phyloP scores from a whole-genome alignment of 2,888 invertebrate genomes.

The Malthinus flaveolus region DNA sequence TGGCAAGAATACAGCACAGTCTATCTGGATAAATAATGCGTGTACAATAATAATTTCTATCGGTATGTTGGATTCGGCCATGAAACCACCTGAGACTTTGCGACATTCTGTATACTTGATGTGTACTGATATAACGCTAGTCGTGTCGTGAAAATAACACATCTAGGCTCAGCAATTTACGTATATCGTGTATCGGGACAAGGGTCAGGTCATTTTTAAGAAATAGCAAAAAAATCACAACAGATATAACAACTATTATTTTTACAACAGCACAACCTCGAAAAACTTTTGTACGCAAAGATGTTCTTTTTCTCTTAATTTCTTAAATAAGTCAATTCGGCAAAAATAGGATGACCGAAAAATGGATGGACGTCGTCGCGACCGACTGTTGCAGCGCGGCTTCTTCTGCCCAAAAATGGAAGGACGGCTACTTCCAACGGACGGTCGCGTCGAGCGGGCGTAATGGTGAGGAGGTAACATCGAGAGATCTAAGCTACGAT shows the following conservation, averaged over 20 bases:
- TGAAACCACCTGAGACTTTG: slow-evolving; percentile 55
- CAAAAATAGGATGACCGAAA: slow-evolving; percentile 33
- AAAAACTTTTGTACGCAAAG: slow-evolving; percentile 51
- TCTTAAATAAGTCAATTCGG: slow-evolving; percentile 37
- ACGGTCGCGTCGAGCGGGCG: slow-evolving; percentile 30
- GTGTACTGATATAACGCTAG: slow-evolving; percentile 44
- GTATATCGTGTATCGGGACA: slow-evolving; percentile 54
- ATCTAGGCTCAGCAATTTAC: slow-evolving; percentile 53
- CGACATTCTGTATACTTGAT: slow-evolving; percentile 56
- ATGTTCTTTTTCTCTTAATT: slow-evolving; percentile 26
- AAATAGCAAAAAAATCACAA: slow-evolving; percentile 56
- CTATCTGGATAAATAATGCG: slow-evolving; percentile 37
- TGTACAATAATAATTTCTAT: slow-evolving; percentile 39
- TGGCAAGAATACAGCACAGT: slow-evolving; percentile 38
- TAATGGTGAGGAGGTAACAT: slow-evolving; percentile 58
- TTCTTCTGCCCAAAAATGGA: slow-evolving; percentile 16
- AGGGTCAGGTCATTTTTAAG: slow-evolving; percentile 32
- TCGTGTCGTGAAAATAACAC: slow-evolving; percentile 32
- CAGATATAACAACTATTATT: slow-evolving; percentile 57
- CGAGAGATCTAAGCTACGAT: slow-evolving; percentile 58
- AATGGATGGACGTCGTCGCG: slow-evolving; percentile 35
- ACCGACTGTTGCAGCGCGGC: slow-evolving; percentile 37
- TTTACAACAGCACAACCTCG: slow-evolving; percentile 58
- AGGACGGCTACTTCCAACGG: slow-evolving; percentile 36
- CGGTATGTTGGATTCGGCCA: slow-evolving; percentile 46